Base-by-base conservation (phyloP, 2,797 vertebrate species). In the Bradypodion pumilum region DNA sequence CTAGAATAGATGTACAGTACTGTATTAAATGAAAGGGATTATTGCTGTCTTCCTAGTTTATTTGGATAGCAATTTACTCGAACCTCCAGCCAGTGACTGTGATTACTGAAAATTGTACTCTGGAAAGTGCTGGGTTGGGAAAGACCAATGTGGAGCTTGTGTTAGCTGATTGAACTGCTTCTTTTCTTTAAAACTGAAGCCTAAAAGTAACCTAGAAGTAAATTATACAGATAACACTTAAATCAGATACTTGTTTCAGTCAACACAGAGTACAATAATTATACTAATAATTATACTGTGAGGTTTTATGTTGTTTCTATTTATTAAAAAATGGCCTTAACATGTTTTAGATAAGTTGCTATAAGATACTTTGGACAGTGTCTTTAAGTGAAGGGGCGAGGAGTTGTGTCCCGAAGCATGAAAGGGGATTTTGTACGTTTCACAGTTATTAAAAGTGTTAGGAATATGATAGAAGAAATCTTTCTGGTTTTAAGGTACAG, bases 401-500 rank as follows among this genome's bases (percentile, higher is more conserved):
- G 56, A 74, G 40, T 62, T 35, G 70, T 81, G 35, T 32, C 40
- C 29, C 7, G n/a, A 35, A 60, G 9, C 49, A 44, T 70, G 77
- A 32, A 12, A 4, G 2, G 13, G 15, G 69, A 83, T 21, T 77
- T 4, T 40, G 25, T 74, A 35, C 49, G 37, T 35, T 32, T 60
- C 42, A 1, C 16, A 70, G 7, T 44, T 60, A 69, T 72, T 70
- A 29, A 35, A 72, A 78, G 13, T 32, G 21, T 75, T 84, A 62
- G 46, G 62, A 73, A n/a, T 10, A 69, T 16, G 35, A 40, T 29
- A 44, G n/a, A 12, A n/a, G 1, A 76, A 56, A 35, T n/a, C 25
- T 37, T 75, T 52, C 77, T 76, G 27, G 44, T 85, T 79, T 77
- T 73, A 88, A 15, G 2, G 21, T 60, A 4, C 23, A 52, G 75